Conservation (phyloP, 2,888 invertebrate species). For the Crocallis elinguaria region DNA sequence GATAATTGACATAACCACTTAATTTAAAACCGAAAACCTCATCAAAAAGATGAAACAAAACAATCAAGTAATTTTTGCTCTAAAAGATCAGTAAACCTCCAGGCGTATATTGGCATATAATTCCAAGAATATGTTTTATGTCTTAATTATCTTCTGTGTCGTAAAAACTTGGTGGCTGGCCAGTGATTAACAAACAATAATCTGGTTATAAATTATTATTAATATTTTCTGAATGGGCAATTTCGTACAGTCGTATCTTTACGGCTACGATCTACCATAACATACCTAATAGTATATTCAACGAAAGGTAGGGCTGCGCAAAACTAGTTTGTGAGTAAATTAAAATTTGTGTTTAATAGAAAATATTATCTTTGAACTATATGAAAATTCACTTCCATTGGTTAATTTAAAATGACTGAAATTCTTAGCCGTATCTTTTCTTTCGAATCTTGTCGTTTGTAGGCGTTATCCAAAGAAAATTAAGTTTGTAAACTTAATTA, state of each 20-base stretch:
- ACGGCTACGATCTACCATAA: slow-evolving; percentile 9
- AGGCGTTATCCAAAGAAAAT: no score
- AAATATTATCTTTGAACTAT: no score
- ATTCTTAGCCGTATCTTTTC: no score
- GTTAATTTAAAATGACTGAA: no score
- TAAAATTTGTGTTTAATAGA: background rate
- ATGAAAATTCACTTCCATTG: no score
- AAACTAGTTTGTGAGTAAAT: background rate
- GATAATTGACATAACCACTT: slow-evolving; percentile 13
- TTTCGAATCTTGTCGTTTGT: no score
- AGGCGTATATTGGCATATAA: slow-evolving; percentile 34
- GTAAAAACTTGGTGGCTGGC: slow-evolving; percentile 45
- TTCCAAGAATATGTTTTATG: slow-evolving; percentile 59
- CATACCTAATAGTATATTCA: no score
- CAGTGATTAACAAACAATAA: slow-evolving; percentile 66
- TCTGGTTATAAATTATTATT: slow-evolving; percentile 57
- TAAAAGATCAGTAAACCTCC: slow-evolving; percentile 20
- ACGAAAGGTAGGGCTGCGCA: slow-evolving; percentile 6
- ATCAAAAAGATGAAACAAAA: slow-evolving; percentile 4
- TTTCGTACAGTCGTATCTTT: slow-evolving; percentile 21
- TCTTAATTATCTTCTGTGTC: slow-evolving; percentile 59
- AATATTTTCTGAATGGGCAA: slow-evolving; percentile 50
- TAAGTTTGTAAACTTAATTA: no score
- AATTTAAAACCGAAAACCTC: slow-evolving; percentile 9
- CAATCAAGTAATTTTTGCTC: slow-evolving; percentile 15